These are phyloP conservation scores for Ophioninae sp. DNA, from an alignment of 2,888 invertebrate genomes.

Conservation along the genomic window DNA sequence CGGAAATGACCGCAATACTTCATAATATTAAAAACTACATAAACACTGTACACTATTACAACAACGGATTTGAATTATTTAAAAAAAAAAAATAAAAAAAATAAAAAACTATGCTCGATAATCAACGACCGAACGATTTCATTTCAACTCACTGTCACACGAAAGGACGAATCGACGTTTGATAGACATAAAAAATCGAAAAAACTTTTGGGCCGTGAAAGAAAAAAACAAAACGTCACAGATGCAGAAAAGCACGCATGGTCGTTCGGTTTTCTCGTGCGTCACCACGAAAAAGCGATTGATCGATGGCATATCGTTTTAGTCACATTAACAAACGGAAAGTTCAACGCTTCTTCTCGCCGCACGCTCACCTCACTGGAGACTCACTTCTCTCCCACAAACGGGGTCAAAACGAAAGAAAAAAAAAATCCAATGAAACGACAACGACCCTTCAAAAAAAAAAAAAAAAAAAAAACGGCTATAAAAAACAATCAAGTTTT, in stretches of 20 bases:
- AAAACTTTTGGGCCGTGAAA: too few species aligned
- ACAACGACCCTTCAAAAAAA: not conserved
- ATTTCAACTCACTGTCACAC: too few species aligned
- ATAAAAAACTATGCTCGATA: not conserved
- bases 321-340: not conserved
- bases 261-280: not conserved
- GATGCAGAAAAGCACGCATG: not conserved
- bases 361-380: not conserved
- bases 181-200: too few species aligned
- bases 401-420: not conserved
- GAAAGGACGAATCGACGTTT: not conserved
- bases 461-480: not conserved
- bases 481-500: not conserved
- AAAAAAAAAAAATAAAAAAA: not conserved
- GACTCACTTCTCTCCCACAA: not conserved
- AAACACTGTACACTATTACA: not conserved
- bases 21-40: too few species aligned
- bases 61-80: not conserved
- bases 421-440: not conserved
- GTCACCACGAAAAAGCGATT: not conserved
- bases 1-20: too few species aligned
- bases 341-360: not conserved
- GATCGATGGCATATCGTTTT: not conserved
- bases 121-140: not conserved
- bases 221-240: too few species aligned